Evolutionary conservation across 2,888 invertebrate species (phyloP).

Genomic region (Catocala sponsa): DNA sequence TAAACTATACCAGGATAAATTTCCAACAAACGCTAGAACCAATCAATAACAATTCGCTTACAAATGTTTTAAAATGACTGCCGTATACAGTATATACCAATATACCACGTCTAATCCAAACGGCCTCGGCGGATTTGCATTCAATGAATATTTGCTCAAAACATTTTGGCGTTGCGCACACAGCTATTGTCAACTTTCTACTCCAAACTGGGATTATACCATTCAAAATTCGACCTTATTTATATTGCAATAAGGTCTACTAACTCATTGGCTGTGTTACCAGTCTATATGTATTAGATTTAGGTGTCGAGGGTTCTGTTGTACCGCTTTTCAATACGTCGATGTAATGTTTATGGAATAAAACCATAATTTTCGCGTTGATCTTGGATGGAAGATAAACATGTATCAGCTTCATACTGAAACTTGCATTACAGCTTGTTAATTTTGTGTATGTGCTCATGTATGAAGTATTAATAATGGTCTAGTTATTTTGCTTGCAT

Average conservation of each 20-base stretch:
- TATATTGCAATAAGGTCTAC: constrained; percentile 25
- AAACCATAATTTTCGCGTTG: constrained; percentile 13
- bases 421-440: neutral
- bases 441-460: too few relatives aligned
- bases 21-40: constrained; percentile 12
- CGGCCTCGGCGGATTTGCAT: constrained; percentile 77
- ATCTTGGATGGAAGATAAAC: constrained; percentile 14
- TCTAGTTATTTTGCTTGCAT: neutral
- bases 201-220: constrained; percentile 41
- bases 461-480: too few relatives aligned
- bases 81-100: constrained; percentile 50
- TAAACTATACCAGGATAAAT: neutral
- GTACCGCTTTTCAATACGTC: constrained; percentile 58
- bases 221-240: constrained; percentile 53
- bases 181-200: constrained; percentile 67
- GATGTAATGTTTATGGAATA: constrained; percentile 24
- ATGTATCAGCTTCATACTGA: neutral
- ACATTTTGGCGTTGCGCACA: constrained; percentile 73
- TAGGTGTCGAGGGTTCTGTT: constrained; percentile 51
- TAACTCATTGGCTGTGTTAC: constrained; percentile 6
- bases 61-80: constrained; percentile 50
- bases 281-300: constrained; percentile 60
- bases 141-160: constrained; percentile 82
- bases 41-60: constrained; percentile 51
- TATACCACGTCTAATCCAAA: constrained; percentile 74